Conservation (phyloP, 2,888 invertebrate species). For the Acrobasis repandana region DNA sequence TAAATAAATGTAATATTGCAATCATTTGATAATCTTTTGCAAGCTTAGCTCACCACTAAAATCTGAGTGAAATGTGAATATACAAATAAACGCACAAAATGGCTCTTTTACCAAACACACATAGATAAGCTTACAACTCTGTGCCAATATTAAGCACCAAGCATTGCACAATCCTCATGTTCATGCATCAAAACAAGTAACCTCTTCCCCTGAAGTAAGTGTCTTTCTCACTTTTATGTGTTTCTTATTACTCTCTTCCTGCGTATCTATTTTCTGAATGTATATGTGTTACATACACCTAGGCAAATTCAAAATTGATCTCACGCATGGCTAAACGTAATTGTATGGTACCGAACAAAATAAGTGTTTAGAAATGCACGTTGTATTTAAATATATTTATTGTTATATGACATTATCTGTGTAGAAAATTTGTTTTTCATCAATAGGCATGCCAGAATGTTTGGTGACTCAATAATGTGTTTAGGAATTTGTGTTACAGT, state of each 20-base stretch:
- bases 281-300: slow-evolving; percentile 60
- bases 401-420: slow-evolving; percentile 64
- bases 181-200: slow-evolving; percentile 64
- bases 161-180: slow-evolving; percentile 64
- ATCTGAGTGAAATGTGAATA: background rate
- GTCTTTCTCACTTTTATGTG: slow-evolving; percentile 56
- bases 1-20: slow-evolving; percentile 6
- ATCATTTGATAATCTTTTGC: background rate
- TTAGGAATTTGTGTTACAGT: slow-evolving; percentile 39
- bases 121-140: slow-evolving; percentile 58
- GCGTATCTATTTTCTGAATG: slow-evolving; percentile 55
- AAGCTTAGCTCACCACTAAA: slow-evolving; percentile 13
- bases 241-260: slow-evolving; percentile 61
- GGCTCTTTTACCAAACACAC: slow-evolving; percentile 61
- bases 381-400: slow-evolving; percentile 65
- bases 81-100: slow-evolving; percentile 66
- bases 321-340: slow-evolving; percentile 76
- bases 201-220: slow-evolving; percentile 52
- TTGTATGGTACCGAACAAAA: slow-evolving; percentile 64
- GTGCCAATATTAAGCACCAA: slow-evolving; percentile 55
- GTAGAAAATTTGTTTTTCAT: slow-evolving; percentile 65
- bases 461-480: slow-evolving; percentile 41
- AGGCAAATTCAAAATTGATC: slow-evolving; percentile 54
- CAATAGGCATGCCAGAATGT: slow-evolving; percentile 67
- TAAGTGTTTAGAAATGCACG: slow-evolving; percentile 80